A percentile compares a stretch with the other conserved stretches of the same genome.
phyloP scores from a whole-genome alignment of 1,140 invertebrate species.

The Brachionus plicatilis region DNA sequence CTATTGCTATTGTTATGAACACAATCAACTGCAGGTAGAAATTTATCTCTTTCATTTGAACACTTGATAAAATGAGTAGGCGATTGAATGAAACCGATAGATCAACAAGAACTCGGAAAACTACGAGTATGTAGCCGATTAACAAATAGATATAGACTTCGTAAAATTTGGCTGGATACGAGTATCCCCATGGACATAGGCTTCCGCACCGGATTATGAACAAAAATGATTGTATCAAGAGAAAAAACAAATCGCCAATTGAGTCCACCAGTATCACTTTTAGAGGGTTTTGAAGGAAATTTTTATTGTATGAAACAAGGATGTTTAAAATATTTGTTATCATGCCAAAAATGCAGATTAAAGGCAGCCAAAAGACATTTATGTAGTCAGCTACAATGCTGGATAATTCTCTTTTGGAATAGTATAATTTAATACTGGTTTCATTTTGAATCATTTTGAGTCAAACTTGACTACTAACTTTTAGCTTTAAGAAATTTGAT shows the following conservation, averaged over 20 bases:
- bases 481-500: not conserved
- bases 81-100: not conserved
- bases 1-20: not conserved
- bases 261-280: not conserved
- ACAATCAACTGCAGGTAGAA: not conserved
- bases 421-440: not conserved
- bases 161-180: not conserved
- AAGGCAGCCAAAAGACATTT: not conserved
- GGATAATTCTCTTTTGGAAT: not conserved
- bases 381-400: not conserved
- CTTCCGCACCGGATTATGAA: not conserved
- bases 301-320: not conserved
- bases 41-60: slow-evolving; percentile 7
- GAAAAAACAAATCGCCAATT: slow-evolving; percentile 8
- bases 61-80: not conserved
- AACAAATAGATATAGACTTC: slow-evolving; percentile 23
- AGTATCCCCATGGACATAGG: not conserved
- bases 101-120: slow-evolving; percentile 5
- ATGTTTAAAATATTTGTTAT: not conserved
- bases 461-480: not conserved
- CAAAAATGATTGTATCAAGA: not conserved
- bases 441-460: not conserved
- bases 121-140: not conserved
- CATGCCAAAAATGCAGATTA: slow-evolving; percentile 11
- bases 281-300: not conserved